Evolutionary conservation across 2,113 vertebrate species (phyloP), one percentile per base, ranked within the genome.

Genomic region (Aegotheles bennettii): DNA sequence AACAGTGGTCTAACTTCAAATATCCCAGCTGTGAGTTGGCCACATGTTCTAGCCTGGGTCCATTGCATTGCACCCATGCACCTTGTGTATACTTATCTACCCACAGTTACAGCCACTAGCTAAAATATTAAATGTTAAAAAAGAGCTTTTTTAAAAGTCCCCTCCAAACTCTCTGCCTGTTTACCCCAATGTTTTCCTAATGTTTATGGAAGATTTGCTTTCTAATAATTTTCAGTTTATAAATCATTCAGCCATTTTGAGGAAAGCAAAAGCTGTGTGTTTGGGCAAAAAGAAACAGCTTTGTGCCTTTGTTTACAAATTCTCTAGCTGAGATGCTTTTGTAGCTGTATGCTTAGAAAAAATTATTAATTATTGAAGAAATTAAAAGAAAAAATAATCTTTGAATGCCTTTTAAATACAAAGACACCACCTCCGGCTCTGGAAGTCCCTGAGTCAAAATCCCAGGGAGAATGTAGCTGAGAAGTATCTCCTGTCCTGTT

Each of bases 21-120:
- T 45, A 76, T 13, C 54, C 24, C 42, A 56, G 45, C 63, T 1
- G 0, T 14, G 11, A 24, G 14, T 16, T 2, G 0, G 43, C 50
- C 69, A 2, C 3, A 0, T 70, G 15, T 69, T 53, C 24, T 42
- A 42, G 36, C 16, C 36, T 70, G n/a, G 24, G 18, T 35, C 40
- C 5, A 2, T 28, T 36, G 63, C 47, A 45, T 3, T 54, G 53
- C n/a, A 71, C 8, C 13, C 42, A 48, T 43, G 29, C 42, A 63
- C 36, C 54, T 50, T 53, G 11, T 50, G n/a, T 50, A 38, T 61
- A 36, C 25, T 47, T 15, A 9, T 11, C 26, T 51, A n/a, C 26
- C 23, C 48, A 31, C 54, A 77, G 42, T 23, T 77, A 64, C 7
- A 54, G 57, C 15, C 33, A 25, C 31, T 45, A 75, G 47, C 18